Conservation (phyloP, 2,888 invertebrate genomes). For the Alloplasta piceator region DNA sequence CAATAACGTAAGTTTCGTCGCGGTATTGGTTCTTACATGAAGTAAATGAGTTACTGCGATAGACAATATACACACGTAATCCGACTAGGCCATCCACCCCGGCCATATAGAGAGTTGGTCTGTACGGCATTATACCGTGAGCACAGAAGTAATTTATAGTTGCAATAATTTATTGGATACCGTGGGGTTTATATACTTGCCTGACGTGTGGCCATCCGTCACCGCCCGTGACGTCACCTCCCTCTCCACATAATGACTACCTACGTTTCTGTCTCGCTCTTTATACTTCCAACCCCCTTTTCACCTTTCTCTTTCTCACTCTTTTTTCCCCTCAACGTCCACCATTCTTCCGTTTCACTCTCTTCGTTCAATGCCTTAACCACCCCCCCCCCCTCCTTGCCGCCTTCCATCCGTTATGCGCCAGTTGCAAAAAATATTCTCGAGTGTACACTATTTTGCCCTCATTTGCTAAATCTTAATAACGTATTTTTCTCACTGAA, state of each 20-base stretch:
- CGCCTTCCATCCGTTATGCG: slow-evolving; percentile 34
- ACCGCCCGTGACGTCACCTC: slow-evolving; percentile 83
- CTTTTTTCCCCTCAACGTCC: slow-evolving; percentile 24
- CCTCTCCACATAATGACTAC: slow-evolving; percentile 83
- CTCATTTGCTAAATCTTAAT: slow-evolving; percentile 5
- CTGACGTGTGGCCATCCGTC: slow-evolving; percentile 83
- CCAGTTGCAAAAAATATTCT: slow-evolving; percentile 46
- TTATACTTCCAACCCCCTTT: slow-evolving; percentile 65
- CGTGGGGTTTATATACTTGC: slow-evolving; percentile 84
- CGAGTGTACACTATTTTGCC: slow-evolving; percentile 27
- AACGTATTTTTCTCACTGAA: too few species aligned
- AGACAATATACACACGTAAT: slow-evolving; percentile 63
- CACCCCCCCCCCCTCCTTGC: slow-evolving; percentile 49
- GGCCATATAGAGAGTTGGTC: slow-evolving; percentile 60
- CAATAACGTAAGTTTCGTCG: slow-evolving; percentile 65
- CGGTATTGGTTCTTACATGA: slow-evolving; percentile 65
- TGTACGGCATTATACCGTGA: slow-evolving; percentile 76
- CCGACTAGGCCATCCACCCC: slow-evolving; percentile 70
- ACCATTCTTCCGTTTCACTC: slow-evolving; percentile 50
- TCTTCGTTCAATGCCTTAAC: slow-evolving; percentile 41
- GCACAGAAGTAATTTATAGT: slow-evolving; percentile 84
- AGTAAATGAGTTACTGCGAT: slow-evolving; percentile 42
- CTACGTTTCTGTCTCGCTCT: slow-evolving; percentile 75
- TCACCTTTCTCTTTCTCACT: slow-evolving; percentile 38
- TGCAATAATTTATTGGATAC: slow-evolving; percentile 84